These are phyloP conservation scores for Tyria jacobaeae DNA, from an alignment of 2,888 invertebrate genomes.

Conservation along the genomic window DNA sequence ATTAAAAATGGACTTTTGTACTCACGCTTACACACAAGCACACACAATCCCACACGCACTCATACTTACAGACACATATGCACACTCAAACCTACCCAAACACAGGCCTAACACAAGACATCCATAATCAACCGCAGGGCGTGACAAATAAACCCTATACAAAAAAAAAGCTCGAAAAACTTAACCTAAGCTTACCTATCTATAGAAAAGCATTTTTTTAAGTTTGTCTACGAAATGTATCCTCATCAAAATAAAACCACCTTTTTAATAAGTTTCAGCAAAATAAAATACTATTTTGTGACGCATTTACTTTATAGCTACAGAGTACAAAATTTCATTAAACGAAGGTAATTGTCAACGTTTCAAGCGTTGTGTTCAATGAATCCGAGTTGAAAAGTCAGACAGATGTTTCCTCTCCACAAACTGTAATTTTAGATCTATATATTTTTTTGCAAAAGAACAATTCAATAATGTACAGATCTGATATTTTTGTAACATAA, in stretches of 20 bases:
- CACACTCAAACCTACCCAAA: no score
- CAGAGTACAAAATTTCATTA: constrained; percentile 42
- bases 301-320: constrained; percentile 32
- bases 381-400: constrained; percentile 57
- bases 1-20: no score
- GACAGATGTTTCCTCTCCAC: constrained; percentile 58
- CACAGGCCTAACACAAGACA: no score
- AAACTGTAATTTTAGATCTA: constrained; percentile 46
- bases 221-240: no score
- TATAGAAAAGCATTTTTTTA: no score
- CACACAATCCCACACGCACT: no score
- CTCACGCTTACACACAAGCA: no score
- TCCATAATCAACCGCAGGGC: no score
- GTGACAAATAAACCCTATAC: no score
- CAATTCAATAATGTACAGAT: constrained; percentile 30
- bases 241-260: neutral
- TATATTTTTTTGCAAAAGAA: constrained; percentile 51
- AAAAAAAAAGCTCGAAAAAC: no score
- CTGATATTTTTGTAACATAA: constrained; percentile 31
- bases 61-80: no score
- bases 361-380: constrained; percentile 51
- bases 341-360: constrained; percentile 44
- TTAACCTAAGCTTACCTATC: no score
- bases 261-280: neutral
- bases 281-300: constrained; percentile 18